phyloP scores from a whole-genome alignment of 2,797 vertebrate species.

The Meda fulgida region DNA sequence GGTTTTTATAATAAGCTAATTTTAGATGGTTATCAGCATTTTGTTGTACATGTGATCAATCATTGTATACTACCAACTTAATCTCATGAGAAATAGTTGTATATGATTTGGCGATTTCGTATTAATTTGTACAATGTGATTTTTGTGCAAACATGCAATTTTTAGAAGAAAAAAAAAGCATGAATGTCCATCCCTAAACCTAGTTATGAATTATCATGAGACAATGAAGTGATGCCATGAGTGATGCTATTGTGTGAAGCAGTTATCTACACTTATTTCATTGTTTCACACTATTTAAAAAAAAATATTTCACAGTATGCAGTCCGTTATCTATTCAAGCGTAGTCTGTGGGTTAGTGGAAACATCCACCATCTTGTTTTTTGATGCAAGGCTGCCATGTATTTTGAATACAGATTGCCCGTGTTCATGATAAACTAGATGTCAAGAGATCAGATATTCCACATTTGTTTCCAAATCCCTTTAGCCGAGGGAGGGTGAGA shows the following conservation, averaged over 20 bases:
- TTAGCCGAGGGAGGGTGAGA: not conserved
- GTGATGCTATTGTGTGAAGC: not conserved
- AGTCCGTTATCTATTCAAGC: not conserved
- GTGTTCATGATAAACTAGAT: not conserved
- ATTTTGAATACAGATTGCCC: not conserved
- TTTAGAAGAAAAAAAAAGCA: not conserved
- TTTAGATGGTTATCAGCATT: not conserved
- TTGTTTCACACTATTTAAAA: not conserved
- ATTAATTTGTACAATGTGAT: not conserved
- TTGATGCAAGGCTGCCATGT: not conserved
- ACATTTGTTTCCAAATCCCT: not conserved
- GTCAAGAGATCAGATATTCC: not conserved
- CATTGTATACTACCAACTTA: not conserved
- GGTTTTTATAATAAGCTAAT: not conserved
- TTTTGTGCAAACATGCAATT: not conserved
- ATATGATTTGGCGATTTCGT: not conserved
- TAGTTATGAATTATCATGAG: not conserved
- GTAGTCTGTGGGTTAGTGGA: not conserved
- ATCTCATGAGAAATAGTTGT: not conserved
- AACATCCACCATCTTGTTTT: not conserved
- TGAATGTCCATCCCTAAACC: not conserved
- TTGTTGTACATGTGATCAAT: not conserved
- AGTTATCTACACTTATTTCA: not conserved
- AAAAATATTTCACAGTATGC: not conserved
- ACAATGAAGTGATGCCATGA: too few relatives aligned